A percentile compares a stretch with the other conserved stretches of the same genome.
Evolutionary conservation across 2,113 vertebrate species (phyloP).

Genomic region (Sus scrofa): T2T-Sscrofa CM000817.6:34014001-34014500

Average conservation of each 20-base stretch:
- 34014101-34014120: neutral
- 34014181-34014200: neutral
- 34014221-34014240: neutral
- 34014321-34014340: slow-evolving; percentile 19
- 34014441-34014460: neutral
- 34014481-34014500: neutral
- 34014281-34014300: neutral
- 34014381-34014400: slow-evolving; percentile 38
- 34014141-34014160: neutral
- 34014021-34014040: neutral
- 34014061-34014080: neutral
- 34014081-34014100: neutral
- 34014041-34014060: neutral
- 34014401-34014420: slow-evolving; percentile 21
- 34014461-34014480: neutral
- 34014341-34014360: neutral
- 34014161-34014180: neutral
- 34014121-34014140: neutral
- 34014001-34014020: neutral
- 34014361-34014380: neutral
- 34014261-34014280: neutral
- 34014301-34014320: neutral
- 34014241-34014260: neutral
- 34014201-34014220: neutral
- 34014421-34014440: neutral